A percentile compares a stretch with the other conserved stretches of the same genome.
Evolutionary conservation across 1,140 invertebrate genomes (phyloP).

Genomic region (Mylabris phalerata): DNA sequence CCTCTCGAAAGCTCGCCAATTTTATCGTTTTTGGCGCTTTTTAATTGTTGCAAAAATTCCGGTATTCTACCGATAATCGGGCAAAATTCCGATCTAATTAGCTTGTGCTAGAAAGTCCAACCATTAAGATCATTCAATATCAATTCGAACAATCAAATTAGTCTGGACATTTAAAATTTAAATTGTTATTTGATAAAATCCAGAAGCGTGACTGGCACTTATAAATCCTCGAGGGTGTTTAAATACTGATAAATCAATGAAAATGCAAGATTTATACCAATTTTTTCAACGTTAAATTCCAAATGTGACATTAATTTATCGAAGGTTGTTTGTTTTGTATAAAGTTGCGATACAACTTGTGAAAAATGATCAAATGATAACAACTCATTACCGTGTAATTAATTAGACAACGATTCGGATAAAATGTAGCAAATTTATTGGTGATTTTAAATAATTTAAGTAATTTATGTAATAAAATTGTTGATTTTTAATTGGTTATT

Average conservation of each 20-base stretch:
- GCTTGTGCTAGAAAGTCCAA: constrained; percentile 1
- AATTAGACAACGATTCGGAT: too few species aligned
- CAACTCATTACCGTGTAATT: constrained; percentile 6
- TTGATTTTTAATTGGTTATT: too few species aligned
- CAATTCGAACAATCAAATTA: constrained; percentile 19
- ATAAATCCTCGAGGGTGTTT: constrained; percentile 14
- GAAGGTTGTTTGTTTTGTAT: too few species aligned
- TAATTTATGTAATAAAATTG: too few species aligned
- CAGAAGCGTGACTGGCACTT: constrained; percentile 16
- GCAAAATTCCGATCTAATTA: neutral
- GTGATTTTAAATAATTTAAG: too few species aligned
- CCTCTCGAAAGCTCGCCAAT: too few species aligned
- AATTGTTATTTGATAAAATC: constrained; percentile 15
- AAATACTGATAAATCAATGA: constrained; percentile 2
- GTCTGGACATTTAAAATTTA: constrained; percentile 19
- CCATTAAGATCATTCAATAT: constrained; percentile 7
- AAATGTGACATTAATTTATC: constrained; percentile 1
- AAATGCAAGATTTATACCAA: neutral
- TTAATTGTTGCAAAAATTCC: too few species aligned
- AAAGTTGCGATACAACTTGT: too few species aligned
- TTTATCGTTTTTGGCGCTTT: too few species aligned
- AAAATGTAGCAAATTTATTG: too few species aligned
- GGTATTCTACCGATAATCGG: too few species aligned
- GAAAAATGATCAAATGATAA: constrained; percentile 2
- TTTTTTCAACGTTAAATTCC: neutral